These are phyloP conservation scores for Sardina pilchardus DNA, from an alignment of 2,113 vertebrate species.

Conservation along the genomic window DNA sequence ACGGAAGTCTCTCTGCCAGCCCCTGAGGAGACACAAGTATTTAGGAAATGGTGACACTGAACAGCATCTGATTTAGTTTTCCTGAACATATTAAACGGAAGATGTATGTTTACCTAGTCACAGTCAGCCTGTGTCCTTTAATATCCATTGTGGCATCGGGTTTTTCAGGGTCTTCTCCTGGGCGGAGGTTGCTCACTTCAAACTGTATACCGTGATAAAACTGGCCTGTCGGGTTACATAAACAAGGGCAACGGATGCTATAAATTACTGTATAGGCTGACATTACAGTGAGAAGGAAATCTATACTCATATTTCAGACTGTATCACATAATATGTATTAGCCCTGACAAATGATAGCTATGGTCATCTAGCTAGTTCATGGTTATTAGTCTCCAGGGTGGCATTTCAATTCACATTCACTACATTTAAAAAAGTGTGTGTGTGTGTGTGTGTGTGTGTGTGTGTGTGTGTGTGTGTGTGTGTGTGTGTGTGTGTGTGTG, in stretches of 20 bases:
- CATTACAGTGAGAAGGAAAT: neutral
- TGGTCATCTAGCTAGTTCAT: neutral
- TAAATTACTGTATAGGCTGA: too few species aligned
- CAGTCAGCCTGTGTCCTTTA: conserved; percentile 82
- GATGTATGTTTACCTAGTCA: conserved; percentile 81
- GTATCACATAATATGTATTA: neutral
- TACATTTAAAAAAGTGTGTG: too few species aligned
- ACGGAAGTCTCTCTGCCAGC: conserved; percentile 89
- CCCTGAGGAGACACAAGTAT: conserved; percentile 67
- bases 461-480: too few species aligned
- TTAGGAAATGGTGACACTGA: neutral
- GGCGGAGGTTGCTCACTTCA: conserved; percentile 79
- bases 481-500: too few species aligned
- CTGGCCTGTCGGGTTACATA: conserved; percentile 76
- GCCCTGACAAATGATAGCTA: too few species aligned
- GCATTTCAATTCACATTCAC: neutral
- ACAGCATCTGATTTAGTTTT: neutral
- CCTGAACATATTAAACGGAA: neutral
- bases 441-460: too few species aligned
- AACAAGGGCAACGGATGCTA: neutral
- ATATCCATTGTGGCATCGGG: conserved; percentile 88
- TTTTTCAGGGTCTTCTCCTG: conserved; percentile 81
- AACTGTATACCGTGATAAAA: conserved; percentile 86
- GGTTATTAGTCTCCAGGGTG: neutral
- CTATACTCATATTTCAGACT: neutral